phyloP scores from a whole-genome alignment of 2,113 vertebrate species.

The Serinus canaria region DNA sequence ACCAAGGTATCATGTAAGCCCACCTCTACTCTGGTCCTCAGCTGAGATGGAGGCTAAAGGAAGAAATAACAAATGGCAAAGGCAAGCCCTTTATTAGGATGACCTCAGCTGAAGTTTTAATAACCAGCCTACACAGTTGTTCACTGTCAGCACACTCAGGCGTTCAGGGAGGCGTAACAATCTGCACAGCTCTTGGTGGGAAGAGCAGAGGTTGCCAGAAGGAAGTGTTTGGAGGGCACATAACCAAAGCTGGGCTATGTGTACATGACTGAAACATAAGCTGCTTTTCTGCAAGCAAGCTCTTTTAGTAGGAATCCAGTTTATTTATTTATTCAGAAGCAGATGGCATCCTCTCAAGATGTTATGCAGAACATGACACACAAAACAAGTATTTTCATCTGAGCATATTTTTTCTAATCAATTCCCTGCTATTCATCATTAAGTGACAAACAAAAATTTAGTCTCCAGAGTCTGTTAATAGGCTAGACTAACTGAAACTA shows the following conservation, averaged over 20 bases:
- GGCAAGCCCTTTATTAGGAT: not conserved
- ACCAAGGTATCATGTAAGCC: not conserved
- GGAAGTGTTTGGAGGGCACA: conserved; percentile 15
- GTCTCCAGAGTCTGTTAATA: conserved; percentile 46
- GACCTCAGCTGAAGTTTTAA: not conserved
- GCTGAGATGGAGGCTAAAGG: not conserved
- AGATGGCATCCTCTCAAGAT: conserved; percentile 63
- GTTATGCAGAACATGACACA: conserved; percentile 59
- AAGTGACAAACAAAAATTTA: conserved; percentile 57
- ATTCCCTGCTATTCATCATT: conserved; percentile 60
- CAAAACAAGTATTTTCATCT: conserved; percentile 54
- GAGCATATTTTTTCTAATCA: conserved; percentile 65
- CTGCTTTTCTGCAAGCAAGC: conserved; percentile 52
- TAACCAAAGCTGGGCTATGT: conserved; percentile 1
- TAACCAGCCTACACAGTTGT: not conserved
- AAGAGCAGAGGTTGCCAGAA: conserved; percentile 32
- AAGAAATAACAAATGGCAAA: not conserved
- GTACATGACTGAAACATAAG: conserved; percentile 40
- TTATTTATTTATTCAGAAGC: conserved; percentile 66
- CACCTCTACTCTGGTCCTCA: not conserved
- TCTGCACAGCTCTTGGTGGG: not conserved
- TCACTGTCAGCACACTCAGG: not conserved
- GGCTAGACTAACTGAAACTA: conserved; percentile 21
- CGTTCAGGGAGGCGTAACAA: not conserved
- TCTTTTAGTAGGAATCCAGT: conserved; percentile 45